Base-by-base conservation (phyloP, 2,888 invertebrate genomes). In the Apoderus coryli region DNA sequence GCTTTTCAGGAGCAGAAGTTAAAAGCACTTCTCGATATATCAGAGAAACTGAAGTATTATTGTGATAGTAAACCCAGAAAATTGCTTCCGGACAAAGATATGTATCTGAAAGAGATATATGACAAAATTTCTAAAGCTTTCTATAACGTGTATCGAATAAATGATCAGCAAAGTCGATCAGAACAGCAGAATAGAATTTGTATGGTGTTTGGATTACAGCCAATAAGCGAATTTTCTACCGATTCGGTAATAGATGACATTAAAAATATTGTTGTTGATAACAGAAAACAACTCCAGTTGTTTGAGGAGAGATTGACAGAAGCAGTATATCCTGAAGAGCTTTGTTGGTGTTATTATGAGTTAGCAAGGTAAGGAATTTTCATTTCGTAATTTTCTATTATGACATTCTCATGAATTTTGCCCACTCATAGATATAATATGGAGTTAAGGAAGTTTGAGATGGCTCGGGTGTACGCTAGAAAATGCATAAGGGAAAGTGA, bases 281-380 rank as follows among this genome's bases (percentile, higher is more conserved):
- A 19, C 27, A 52, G 50, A 26, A 54, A 54, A 34, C 41, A 47
- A 35, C 47, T 56, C 25, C 11, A 25, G 4, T 33, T 47, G 7
- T 51, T 48, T 31, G 50, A 53, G 32, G 41, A 46, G 15, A 46
- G 57, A 2, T 33, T 59, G 4, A 40, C 42, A 23, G 42, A 43
- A 14, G 52, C 55, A 2, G 41, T 42, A 14, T 40, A 38, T 16
- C 45, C 56, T 0, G 44, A 58, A n/a, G 65, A 65, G 45, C 44
- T 61, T 60, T 63, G 63, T 36, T 65, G 14, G 43, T 44, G 33
- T 23, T 63, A 57, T 37, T 61, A 64, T 38, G 65, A 65, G 39
- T 44, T 65, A 7, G 50, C 56, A 4, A 52, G 58, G 34, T 54
- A 19, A 19, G 7, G n/a, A 19, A 7, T 6, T 19, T 7, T 7